These are phyloP conservation scores for Nomada fabriciana DNA, from an alignment of 2,888 invertebrate genomes.

Conservation along the genomic window DNA sequence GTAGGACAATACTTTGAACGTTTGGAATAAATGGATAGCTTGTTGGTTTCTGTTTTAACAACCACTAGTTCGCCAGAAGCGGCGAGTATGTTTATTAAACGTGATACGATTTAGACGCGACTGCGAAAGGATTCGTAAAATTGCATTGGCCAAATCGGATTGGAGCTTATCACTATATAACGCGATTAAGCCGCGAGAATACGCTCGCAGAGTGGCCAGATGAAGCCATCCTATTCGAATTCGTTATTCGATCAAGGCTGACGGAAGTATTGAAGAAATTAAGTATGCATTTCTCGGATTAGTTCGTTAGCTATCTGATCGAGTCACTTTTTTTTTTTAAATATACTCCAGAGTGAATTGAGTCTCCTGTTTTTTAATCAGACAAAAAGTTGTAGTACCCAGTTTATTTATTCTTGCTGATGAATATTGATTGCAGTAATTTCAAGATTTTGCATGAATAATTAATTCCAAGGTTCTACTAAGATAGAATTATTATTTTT, in stretches of 20 bases:
- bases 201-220: constrained; percentile 20
- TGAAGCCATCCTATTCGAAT: constrained; percentile 54
- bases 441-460: no score
- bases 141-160: constrained; percentile 68
- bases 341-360: no score
- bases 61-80: constrained; percentile 14
- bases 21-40: constrained; percentile 13
- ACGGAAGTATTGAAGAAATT: constrained; percentile 1
- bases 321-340: no score
- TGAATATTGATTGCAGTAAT: no score
- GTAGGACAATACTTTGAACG: background rate
- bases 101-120: constrained; percentile 35
- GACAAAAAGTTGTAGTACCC: no score
- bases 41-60: background rate
- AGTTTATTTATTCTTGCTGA: no score
- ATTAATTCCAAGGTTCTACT: no score
- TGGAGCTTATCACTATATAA: constrained; percentile 56
- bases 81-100: constrained; percentile 9
- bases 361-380: no score
- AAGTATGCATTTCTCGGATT: background rate
- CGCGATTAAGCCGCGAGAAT: constrained; percentile 63
- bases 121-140: constrained; percentile 63
- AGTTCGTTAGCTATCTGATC: no score
- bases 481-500: no score
- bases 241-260: constrained; percentile 25